Conservation (phyloP, 2,113 vertebrate species). For the Gymnogyps californianus region DNA sequence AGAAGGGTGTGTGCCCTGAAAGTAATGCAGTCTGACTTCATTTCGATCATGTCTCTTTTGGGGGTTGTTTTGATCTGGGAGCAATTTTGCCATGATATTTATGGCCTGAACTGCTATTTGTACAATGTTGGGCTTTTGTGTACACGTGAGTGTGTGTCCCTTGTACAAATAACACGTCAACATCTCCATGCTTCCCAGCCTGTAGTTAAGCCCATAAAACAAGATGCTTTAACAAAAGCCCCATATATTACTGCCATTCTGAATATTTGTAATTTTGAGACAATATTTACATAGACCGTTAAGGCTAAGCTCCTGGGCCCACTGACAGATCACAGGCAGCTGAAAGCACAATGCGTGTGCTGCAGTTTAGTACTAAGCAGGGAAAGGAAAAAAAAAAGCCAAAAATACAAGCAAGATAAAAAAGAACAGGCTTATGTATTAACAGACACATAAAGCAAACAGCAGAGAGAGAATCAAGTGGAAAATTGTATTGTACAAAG, state of each 20-base stretch:
- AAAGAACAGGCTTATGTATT: conserved; percentile 28
- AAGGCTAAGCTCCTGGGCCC: conserved; percentile 6
- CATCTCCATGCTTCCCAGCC: background rate
- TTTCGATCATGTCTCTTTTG: conserved; percentile 20
- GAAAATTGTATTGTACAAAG: background rate
- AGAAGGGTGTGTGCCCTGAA: background rate
- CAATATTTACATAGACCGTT: conserved; percentile 56
- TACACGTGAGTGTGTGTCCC: conserved; percentile 21
- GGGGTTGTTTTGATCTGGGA: conserved; percentile 53
- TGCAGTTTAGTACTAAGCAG: conserved; percentile 35
- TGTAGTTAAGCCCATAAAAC: conserved; percentile 53
- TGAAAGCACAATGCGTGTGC: background rate
- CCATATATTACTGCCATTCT: conserved; percentile 47
- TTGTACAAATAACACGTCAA: conserved; percentile 28
- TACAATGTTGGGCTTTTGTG: conserved; percentile 31
- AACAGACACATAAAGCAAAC: conserved; percentile 12
- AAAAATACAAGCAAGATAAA: conserved; percentile 27
- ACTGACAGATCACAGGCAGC: conserved; percentile 26
- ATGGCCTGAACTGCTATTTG: conserved; percentile 39
- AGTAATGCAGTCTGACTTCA: conserved; percentile 6
- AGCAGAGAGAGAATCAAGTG: background rate
- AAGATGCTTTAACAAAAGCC: conserved; percentile 57
- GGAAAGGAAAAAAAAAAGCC: background rate
- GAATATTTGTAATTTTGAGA: conserved; percentile 66
- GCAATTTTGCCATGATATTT: conserved; percentile 55